These are phyloP conservation scores for Cyprinodon diabolis DNA, from an alignment of 2,797 vertebrate genomes.

Conservation along the genomic window DNA sequence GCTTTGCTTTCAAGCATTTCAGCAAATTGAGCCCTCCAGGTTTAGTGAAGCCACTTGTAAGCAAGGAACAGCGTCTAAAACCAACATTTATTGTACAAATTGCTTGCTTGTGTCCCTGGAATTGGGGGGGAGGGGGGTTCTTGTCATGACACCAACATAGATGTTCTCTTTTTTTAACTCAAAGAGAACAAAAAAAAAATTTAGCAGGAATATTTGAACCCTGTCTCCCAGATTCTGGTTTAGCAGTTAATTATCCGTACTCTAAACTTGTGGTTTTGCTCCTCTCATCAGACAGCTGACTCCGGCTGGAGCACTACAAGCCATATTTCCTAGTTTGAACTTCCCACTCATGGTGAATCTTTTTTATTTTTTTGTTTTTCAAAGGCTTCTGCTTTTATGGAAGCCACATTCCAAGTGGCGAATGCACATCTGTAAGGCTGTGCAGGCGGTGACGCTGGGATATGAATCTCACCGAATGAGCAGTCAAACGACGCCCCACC, in stretches of 20 bases:
- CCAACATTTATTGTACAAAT: slow-evolving; percentile 87
- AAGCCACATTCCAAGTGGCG: slow-evolving; percentile 8
- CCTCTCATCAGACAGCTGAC: slow-evolving; percentile 60
- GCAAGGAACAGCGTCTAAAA: slow-evolving; percentile 80
- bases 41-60: slow-evolving; percentile 79
- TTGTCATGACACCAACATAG: slow-evolving; percentile 67
- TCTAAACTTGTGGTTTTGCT: slow-evolving; percentile 65
- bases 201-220: slow-evolving; percentile 49
- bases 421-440: slow-evolving; percentile 3
- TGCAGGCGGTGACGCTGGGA: not conserved
- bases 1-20: slow-evolving; percentile 82
- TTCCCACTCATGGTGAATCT: slow-evolving; percentile 8
- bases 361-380: not conserved
- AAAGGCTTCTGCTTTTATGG: not conserved
- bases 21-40: slow-evolving; percentile 79
- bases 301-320: slow-evolving; percentile 38
- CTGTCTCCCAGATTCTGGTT: slow-evolving; percentile 58
- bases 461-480: slow-evolving; percentile 17
- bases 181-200: slow-evolving; percentile 37
- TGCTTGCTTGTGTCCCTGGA: slow-evolving; percentile 85
- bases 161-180: slow-evolving; percentile 53
- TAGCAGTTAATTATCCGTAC: slow-evolving; percentile 65
- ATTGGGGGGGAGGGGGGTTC: slow-evolving; percentile 59
- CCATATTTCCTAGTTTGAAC: slow-evolving; percentile 28
- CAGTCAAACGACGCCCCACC: slow-evolving; percentile 52